Evolutionary conservation across 2,797 vertebrate genomes (phyloP).

Genomic region (Epinephelus awoara): DNA sequence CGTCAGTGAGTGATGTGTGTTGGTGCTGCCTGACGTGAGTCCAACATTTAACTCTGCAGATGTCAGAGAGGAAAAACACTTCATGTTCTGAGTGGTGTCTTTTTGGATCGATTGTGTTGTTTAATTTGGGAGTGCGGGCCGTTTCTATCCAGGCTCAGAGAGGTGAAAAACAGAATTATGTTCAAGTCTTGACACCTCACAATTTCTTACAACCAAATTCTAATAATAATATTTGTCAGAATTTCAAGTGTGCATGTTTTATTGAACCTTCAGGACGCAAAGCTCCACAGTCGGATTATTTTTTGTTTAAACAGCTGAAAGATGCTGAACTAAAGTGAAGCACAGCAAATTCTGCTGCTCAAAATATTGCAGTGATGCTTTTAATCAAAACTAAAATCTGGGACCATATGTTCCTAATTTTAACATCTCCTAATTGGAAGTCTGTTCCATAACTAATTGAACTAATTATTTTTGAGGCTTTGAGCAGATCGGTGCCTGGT

Average conservation of each 20-base stretch:
- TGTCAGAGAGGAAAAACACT: not conserved
- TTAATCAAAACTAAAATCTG: constrained; percentile 22
- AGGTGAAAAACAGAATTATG: not conserved
- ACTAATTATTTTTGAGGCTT: not conserved
- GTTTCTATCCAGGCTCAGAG: not conserved
- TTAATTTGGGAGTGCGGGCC: not conserved
- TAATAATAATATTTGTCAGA: not conserved
- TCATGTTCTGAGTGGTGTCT: not conserved
- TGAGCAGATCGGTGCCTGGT: not conserved
- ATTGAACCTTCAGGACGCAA: not conserved
- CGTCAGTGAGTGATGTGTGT: not conserved
- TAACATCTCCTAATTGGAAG: not conserved
- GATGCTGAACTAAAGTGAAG: not conserved
- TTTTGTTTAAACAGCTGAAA: not conserved
- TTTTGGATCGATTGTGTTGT: not conserved
- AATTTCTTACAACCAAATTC: not conserved
- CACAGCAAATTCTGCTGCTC: not conserved
- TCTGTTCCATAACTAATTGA: not conserved
- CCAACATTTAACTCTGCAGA: not conserved
- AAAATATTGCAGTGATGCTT: not conserved
- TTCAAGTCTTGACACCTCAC: not conserved
- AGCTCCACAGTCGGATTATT: not conserved
- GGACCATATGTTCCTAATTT: constrained; percentile 24
- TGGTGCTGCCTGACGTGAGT: not conserved
- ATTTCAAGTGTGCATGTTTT: not conserved